These are phyloP conservation scores for Anguilla marmorata DNA, from an alignment of 2,797 vertebrate species.

Conservation along the genomic window DNA sequence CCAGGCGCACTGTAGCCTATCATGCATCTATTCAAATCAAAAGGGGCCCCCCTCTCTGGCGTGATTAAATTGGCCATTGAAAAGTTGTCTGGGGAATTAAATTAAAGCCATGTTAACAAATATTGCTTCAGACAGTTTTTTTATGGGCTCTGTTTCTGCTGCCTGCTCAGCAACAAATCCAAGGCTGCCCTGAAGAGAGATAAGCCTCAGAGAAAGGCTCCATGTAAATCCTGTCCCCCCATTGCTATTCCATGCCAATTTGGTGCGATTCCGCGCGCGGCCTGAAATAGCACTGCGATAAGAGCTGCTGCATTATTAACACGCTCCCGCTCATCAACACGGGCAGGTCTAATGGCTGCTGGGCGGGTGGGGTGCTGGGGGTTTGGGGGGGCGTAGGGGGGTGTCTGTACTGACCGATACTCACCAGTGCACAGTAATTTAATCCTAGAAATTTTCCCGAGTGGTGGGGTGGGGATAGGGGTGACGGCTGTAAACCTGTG, in stretches of 20 bases:
- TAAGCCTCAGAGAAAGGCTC: neutral
- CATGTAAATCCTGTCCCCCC: slow-evolving; percentile 19
- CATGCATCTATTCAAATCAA: neutral
- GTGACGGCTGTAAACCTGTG: neutral
- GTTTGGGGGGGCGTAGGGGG: neutral
- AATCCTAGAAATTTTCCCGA: neutral
- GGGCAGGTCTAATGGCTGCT: neutral
- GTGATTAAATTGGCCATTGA: slow-evolving; percentile 24
- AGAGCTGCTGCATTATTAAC: slow-evolving; percentile 49
- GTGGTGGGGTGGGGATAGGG: neutral
- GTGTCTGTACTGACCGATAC: neutral
- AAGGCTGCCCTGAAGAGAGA: slow-evolving; percentile 27
- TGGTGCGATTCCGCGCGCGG: slow-evolving; percentile 21
- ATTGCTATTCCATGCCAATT: slow-evolving; percentile 27
- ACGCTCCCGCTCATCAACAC: slow-evolving; percentile 24
- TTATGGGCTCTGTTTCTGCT: slow-evolving; percentile 27
- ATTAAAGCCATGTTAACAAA: slow-evolving; percentile 37
- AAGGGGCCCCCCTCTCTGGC: neutral
- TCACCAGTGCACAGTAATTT: neutral
- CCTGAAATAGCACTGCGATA: slow-evolving; percentile 41
- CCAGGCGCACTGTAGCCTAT: neutral
- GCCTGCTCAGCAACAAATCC: slow-evolving; percentile 24
- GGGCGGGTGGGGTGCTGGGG: neutral
- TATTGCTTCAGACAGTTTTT: slow-evolving; percentile 38
- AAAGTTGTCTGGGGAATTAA: slow-evolving; percentile 5